Base-by-base conservation (phyloP, 1,140 invertebrate species). In the Sipha flava region DNA sequence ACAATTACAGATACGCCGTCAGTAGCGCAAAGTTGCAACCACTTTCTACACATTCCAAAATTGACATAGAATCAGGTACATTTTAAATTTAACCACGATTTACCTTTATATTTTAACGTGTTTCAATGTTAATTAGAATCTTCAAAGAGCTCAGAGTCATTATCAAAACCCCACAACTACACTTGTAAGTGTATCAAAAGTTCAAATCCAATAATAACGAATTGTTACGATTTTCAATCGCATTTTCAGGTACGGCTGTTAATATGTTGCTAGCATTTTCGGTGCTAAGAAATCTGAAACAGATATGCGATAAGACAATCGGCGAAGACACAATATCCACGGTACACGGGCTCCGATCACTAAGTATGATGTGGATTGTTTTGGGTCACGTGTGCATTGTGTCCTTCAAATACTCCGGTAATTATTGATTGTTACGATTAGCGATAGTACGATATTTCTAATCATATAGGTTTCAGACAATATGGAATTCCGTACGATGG, bases 331-430 rank as follows among this genome's bases (percentile, higher is more conserved):
- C 92, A 0, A 92, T 95, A 75, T 90, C 92, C 66, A 92, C 91
- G 9, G 89, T 95, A 45, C 94, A 95, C 82, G 94, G 94, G 1
- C 86, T 96, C 0, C 88, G 93, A 5, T 91, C 93, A 0, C 89
- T 96, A 49, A 95, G 93, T 82, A 96, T 96, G 93, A 90, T 90
- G 9, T 97, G 95, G 95, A 93, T 97, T 0, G 94, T 98, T 59
- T 88, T 96, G 2, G 95, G 94, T 0, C 95, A 98, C 85, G 93
- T 94, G 0, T 95, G 91, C 86, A 93, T 93, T 84, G 89, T 92
- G 68, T 90, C 90, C 2, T 94, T 94, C 84, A 94, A 94, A 86
- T 94, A 93, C 84, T 92, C 93, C 1, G 87, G 87, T 87, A 82
- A 81, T 73, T 82, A 62, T 23, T 29, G 18, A 3, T 57, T 14